Base-by-base conservation (phyloP, 92 coral and sea anemone species). In the Blastomussa wellsi region DNA sequence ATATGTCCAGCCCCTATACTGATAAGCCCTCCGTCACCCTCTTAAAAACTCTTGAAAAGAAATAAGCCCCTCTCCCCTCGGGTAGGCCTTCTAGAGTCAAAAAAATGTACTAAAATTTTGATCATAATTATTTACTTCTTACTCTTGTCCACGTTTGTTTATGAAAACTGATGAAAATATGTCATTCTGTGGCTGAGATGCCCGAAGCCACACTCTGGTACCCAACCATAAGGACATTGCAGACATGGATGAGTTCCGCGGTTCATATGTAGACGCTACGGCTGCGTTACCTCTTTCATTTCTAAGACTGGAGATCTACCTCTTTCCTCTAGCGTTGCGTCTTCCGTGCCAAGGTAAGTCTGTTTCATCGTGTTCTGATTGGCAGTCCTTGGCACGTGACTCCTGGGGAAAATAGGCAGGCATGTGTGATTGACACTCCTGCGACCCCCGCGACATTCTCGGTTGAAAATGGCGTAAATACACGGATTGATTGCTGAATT, bases 401-500 rank as follows among this genome's bases (percentile, higher is more conserved):
- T 82, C 36, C 44, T 36, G 17, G 36, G 49, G 3, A 82, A 35
- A n/a, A 48, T 13, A 1, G 79, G 76, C 28, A 82, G 51, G 52
- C 77, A 82, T 51, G 79, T 52, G 19, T 78, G 68, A 28, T 71
- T 15, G 5, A 72, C 78, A 71, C 38, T 10, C 37, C 52, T 84
- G n/a, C 92, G 39, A 20, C 85, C 72, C 33, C 79, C 72, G 17
- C 97, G 93, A 78, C 86, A 94, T n/a, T 94, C 92, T 73, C 88
- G 80, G 57, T 88, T 94, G 75, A 94, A 94, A 38, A 92, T 85
- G 80, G 91, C 88, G 62, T 94, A 94, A 38, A 94, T 92, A 35
- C 93, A 92, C 0, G 97, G 97, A 65, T 94, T 94, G 74, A 94
- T 87, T 8, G 97, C 97, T n/a, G 81, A 65, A 92, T 94, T 94